phyloP scores from a whole-genome alignment of 2,113 vertebrate species.

The Crotalus tigris region DNA sequence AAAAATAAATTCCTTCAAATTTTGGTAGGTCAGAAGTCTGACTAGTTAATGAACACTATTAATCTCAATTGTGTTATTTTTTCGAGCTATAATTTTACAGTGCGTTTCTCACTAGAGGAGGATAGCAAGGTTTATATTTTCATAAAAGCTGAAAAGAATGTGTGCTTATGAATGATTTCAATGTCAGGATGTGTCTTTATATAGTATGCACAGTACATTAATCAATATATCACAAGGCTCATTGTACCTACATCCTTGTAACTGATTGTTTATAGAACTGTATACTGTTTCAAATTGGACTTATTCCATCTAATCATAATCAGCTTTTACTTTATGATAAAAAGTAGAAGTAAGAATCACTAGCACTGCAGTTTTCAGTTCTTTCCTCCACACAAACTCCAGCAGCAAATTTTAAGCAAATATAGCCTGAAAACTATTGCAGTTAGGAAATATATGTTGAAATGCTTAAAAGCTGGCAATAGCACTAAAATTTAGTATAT shows the following conservation, averaged over 20 bases:
- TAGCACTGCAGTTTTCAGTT: conserved; percentile 46
- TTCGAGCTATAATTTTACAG: conserved; percentile 49
- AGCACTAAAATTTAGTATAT: not conserved
- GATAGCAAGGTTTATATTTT: conserved; percentile 38
- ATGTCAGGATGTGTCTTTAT: conserved; percentile 21
- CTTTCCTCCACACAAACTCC: conserved; percentile 50
- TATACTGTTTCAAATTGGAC: conserved; percentile 19
- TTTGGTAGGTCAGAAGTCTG: conserved; percentile 50
- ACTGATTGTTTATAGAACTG: conserved; percentile 11
- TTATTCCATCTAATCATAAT: conserved; percentile 46
- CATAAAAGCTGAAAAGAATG: not conserved
- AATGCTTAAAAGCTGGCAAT: conserved; percentile 11
- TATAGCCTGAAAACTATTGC: conserved; percentile 24
- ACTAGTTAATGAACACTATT: conserved; percentile 61
- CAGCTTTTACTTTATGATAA: conserved; percentile 46
- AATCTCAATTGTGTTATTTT: conserved; percentile 59
- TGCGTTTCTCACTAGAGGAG: conserved; percentile 48
- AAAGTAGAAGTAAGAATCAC: conserved; percentile 58
- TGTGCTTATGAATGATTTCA: not conserved
- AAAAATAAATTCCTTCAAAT: conserved; percentile 44
- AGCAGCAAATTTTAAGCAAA: conserved; percentile 39
- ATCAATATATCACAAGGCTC: conserved; percentile 22
- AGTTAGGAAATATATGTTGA: conserved; percentile 26
- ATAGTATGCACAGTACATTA: conserved; percentile 16
- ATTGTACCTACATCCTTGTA: conserved; percentile 18